Base-by-base conservation (phyloP, 2,113 vertebrate species). In the Delphinapterus leucas region DNA sequence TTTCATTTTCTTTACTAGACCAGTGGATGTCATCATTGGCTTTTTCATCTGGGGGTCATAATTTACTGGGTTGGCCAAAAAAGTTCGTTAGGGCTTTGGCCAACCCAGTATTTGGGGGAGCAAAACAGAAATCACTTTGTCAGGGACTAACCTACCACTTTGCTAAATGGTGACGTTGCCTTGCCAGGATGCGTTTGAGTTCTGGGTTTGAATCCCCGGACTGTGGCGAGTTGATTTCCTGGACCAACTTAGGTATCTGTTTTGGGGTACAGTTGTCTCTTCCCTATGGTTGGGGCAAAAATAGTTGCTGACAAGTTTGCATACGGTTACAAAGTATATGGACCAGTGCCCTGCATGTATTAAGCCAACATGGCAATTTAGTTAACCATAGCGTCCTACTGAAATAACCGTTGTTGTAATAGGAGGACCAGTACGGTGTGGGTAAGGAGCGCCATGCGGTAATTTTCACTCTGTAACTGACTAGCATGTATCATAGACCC, bases 161-260 rank as follows among this genome's bases (percentile, higher is more conserved):
- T 41, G 55, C 12, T n/a, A 2, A 26, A 58, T 8, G 86, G 11
- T 36, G 21, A 21, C 12, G 7, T 1, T 23, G 1, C 20, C 4
- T 33, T 10, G 13, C 9, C 5, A 0, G 3, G 4, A 11, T 36
- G 4, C 0, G 2, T 77, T 44, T 25, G 10, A 0, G 5, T 28
- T 70, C 47, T 65, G 47, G n/a, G 58, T 82, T 73, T 41, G 20
- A 41, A 71, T 41, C n/a, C 15, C 9, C 1, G 2, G 10, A 8
- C 26, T 4, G 18, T 33, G 33, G 15, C n/a, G 0, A 1, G 26
- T 73, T 41, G n/a, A 7, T 44, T 11, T 83, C 15, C 38, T 28
- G 17, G 17, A n/a, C 12, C 28, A 74, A 31, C 31, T 44, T 21
- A 12, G 2, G 20, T 26, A 4, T 17, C 20, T 79, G 31, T 33